Conservation (phyloP, 2,888 invertebrate genomes). For the Hypsopygia costalis region DNA sequence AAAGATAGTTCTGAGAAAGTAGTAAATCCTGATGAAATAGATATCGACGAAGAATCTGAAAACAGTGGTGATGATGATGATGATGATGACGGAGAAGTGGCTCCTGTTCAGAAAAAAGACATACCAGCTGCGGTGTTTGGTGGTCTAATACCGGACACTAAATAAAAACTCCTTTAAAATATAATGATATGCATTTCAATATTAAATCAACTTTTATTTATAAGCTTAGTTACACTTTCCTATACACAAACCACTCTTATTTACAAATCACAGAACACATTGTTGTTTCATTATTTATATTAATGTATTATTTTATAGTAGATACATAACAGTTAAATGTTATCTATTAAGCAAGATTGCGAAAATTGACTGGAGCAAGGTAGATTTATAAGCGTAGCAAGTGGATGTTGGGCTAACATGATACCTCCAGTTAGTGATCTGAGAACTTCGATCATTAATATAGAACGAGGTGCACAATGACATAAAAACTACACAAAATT, state of each 20-base stretch:
- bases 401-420: no score
- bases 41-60: conserved; percentile 88
- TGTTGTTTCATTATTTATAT: conserved; percentile 25
- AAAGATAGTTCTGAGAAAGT: conserved; percentile 84
- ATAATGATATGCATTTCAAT: conserved; percentile 21
- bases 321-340: conserved; percentile 1
- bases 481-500: no score
- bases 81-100: conserved; percentile 68
- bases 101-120: conserved; percentile 90
- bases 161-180: conserved; percentile 22
- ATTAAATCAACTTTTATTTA: conserved; percentile 52
- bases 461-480: no score
- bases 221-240: conserved; percentile 39
- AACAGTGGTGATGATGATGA: conserved; percentile 80
- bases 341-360: not conserved
- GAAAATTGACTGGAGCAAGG: no score
- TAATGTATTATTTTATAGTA: no score
- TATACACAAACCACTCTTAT: conserved; percentile 50
- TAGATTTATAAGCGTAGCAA: no score
- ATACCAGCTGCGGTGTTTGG: conserved; percentile 97
- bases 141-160: conserved; percentile 76
- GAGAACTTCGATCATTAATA: no score
- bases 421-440: no score
- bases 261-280: conserved; percentile 65
- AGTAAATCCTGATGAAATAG: conserved; percentile 93